Conservation (phyloP, 2,797 vertebrate species). For the Xenopus petersii region DNA sequence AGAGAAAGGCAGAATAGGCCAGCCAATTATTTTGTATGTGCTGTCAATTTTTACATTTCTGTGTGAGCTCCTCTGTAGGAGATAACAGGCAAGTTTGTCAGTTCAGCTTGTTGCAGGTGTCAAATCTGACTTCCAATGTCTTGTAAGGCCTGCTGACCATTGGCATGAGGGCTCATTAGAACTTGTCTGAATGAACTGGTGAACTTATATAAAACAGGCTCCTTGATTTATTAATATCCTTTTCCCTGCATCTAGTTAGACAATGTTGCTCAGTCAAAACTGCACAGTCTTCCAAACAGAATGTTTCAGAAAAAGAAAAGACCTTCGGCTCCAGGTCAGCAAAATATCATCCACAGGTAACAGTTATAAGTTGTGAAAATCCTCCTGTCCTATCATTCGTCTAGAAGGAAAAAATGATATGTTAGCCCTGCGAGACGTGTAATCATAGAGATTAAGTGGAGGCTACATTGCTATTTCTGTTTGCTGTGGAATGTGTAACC, state of each 20-base stretch:
- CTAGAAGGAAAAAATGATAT: constrained; percentile 25
- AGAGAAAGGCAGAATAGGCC: too few relatives aligned
- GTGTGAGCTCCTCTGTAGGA: background rate
- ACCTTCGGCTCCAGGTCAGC: constrained; percentile 7
- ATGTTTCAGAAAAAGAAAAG: background rate
- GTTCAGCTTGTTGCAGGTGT: background rate
- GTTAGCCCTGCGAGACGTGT: constrained; percentile 18
- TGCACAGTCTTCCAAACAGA: background rate
- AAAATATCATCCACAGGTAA: constrained; percentile 6
- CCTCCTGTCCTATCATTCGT: background rate
- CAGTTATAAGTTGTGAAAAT: constrained; percentile 9
- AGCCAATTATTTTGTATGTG: background rate
- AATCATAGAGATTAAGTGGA: constrained; percentile 14
- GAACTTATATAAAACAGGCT: constrained; percentile 26
- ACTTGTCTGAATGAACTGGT: constrained; percentile 18
- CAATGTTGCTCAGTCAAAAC: background rate
- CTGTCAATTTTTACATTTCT: background rate
- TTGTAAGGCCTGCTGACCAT: constrained; percentile 6
- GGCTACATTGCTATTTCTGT: constrained; percentile 24
- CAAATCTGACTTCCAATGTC: constrained; percentile 3
- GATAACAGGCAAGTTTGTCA: background rate
- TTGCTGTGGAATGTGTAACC: background rate
- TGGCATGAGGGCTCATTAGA: constrained; percentile 13
- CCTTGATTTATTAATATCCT: constrained; percentile 9
- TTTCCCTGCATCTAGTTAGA: background rate